Evolutionary conservation across 2,797 vertebrate genomes (phyloP), one percentile per base, ranked within the genome.

Genomic region (Oophaga sylvatica): DNA sequence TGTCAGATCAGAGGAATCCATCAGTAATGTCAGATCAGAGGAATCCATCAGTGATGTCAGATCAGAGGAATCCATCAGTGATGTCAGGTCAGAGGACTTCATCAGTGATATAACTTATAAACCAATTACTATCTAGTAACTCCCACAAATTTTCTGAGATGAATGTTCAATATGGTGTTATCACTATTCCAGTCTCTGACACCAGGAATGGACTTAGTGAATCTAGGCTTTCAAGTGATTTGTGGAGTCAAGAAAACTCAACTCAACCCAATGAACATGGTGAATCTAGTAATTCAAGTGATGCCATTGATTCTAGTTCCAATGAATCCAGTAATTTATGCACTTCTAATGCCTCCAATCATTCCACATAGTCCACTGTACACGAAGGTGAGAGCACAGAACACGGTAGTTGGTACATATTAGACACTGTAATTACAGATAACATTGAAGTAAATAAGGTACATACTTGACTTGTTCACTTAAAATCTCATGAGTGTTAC

Each of bases 241-340:
- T 60, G 45, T 3, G 12, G 57, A 56, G 13, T 31, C 20, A 2
- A 11, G 53, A 70, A 13, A 65, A 41, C 20, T 83, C 80, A 57
- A 83, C 29, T 83, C 81, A 79, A 77, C 68, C 48, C 48, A 77
- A 15, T 77, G 67, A 73, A 17, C 85, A 53, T 7, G 53, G 16
- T 65, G 13, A 65, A 75, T 75, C 71, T 48, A 48, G 31, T 45
- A 75, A 75, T 5, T 48, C 71, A n/a, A n/a, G 41, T 48, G 20
- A 75, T n/a, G 48, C 11, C 11, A 53, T 11, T 53, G 11, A 53
- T 9, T 53, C 48, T 53, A 53, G 11, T 53, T 53, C 48, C 48
- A 83, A 29, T 87, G 35, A 86, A n/a, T 73, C 77, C 0, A 75
- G 35, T 31, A 20, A 56, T 22, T 75, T 26, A 22, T 63, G 67